A percentile compares a stretch with the other conserved stretches of the same genome.
Evolutionary conservation across 2,113 vertebrate species (phyloP).

Genomic region (Mormyrus iriodes): DNA sequence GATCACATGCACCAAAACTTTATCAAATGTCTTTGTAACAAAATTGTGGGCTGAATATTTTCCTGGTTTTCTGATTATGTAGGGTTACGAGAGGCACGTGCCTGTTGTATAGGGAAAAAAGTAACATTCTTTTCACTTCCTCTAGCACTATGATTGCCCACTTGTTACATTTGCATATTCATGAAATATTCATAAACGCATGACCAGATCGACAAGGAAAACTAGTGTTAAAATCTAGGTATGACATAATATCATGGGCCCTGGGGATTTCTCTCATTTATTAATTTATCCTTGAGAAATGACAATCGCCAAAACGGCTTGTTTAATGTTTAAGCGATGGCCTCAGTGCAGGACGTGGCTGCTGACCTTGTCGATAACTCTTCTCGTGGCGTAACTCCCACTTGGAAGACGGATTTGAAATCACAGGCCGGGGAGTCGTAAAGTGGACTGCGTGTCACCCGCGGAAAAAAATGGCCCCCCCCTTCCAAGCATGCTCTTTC

Average conservation of each 20-base stretch:
- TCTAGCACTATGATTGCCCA: not conserved
- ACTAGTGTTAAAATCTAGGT: slow-evolving; percentile 7
- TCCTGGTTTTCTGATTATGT: not conserved
- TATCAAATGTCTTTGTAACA: not conserved
- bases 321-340: slow-evolving; percentile 35
- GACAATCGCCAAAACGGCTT: too few relatives aligned
- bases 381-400: slow-evolving; percentile 53
- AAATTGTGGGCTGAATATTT: not conserved
- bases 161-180: not conserved
- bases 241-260: slow-evolving; percentile 3
- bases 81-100: not conserved
- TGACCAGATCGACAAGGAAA: not conserved
- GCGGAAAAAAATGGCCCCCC: slow-evolving; percentile 32
- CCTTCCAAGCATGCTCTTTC: slow-evolving; percentile 51
- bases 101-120: slow-evolving; percentile 17
- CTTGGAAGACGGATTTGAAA: slow-evolving; percentile 54
- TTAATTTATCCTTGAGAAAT: not conserved
- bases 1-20: not conserved
- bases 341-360: slow-evolving; percentile 33
- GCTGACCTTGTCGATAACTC: slow-evolving; percentile 54
- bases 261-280: not conserved
- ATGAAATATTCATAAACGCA: not conserved
- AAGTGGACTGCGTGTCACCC: slow-evolving; percentile 50
- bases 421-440: slow-evolving; percentile 50
- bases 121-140: not conserved